Percentiles rank a stretch among this genome's conserved stretches.
These are phyloP conservation scores for Chironomus striatipennis DNA, from an alignment of 1,140 invertebrate genomes.

Conservation along the genomic window DNA sequence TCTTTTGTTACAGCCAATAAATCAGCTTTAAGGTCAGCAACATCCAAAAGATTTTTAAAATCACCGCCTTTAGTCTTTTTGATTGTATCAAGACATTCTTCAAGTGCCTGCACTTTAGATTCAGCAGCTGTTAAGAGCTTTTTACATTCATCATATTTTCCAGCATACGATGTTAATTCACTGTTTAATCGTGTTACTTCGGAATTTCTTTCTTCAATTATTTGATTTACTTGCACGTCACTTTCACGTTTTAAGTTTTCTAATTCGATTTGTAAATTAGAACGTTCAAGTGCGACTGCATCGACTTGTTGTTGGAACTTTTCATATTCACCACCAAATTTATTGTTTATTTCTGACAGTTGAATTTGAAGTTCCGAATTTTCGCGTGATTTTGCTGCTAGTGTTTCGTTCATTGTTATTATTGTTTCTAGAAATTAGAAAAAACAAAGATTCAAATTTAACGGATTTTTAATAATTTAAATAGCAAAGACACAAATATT, in stretches of 20 bases:
- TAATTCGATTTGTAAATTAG: constrained; percentile 42
- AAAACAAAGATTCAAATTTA: constrained; percentile 32
- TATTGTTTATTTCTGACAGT: constrained; percentile 42
- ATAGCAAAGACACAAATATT: too few relatives aligned
- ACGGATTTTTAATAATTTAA: constrained; percentile 34
- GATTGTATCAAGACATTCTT: constrained; percentile 41
- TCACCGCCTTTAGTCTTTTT: constrained; percentile 40
- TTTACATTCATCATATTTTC: constrained; percentile 38
- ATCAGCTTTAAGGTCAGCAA: constrained; percentile 44
- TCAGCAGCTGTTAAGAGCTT: constrained; percentile 35
- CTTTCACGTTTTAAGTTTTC: constrained; percentile 35
- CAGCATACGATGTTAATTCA: constrained; percentile 33
- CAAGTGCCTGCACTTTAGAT: constrained; percentile 37
- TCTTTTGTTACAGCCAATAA: constrained; percentile 42
- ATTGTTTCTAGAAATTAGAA: constrained; percentile 37
- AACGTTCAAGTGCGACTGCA: constrained; percentile 35
- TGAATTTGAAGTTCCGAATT: constrained; percentile 44
- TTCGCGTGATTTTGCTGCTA: constrained; percentile 45
- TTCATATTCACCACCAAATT: constrained; percentile 34
- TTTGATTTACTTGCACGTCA: constrained; percentile 33
- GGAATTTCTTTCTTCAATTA: constrained; percentile 38
- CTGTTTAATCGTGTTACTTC: constrained; percentile 35
- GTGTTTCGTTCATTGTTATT: constrained; percentile 41
- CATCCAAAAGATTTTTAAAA: constrained; percentile 40
- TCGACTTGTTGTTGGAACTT: constrained; percentile 36